Evolutionary conservation across 2,888 invertebrate genomes (phyloP).

Genomic region (Amiota communis): DNA sequence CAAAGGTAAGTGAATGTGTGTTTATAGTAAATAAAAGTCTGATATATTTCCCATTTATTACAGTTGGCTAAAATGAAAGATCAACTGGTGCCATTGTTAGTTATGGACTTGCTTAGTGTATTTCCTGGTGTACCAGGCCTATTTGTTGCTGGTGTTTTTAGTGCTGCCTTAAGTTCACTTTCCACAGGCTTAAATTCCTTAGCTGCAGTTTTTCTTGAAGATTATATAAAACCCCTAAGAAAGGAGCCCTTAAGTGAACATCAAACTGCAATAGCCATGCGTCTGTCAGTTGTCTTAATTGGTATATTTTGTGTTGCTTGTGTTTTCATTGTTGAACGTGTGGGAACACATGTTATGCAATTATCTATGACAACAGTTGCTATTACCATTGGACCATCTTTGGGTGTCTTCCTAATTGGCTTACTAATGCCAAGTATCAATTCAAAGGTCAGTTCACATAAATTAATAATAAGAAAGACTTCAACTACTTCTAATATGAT

Average conservation of each 20-base stretch:
- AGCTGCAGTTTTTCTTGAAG: constrained; percentile 85
- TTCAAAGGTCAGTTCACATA: constrained; percentile 75
- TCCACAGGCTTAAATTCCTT: constrained; percentile 87
- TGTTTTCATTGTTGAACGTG: constrained; percentile 81
- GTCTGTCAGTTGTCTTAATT: constrained; percentile 79
- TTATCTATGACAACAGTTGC: constrained; percentile 78
- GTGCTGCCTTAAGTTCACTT: constrained; percentile 88
- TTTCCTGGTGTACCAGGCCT: constrained; percentile 88
- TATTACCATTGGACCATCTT: constrained; percentile 79
- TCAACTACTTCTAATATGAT: not conserved
- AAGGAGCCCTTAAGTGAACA: constrained; percentile 75
- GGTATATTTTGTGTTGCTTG: constrained; percentile 79
- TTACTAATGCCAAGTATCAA: constrained; percentile 79
- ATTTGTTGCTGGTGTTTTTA: constrained; percentile 92
- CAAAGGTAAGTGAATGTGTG: constrained; percentile 76
- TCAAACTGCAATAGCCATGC: constrained; percentile 77
- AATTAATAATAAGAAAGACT: constrained; percentile 65
- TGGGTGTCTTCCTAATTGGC: constrained; percentile 82
- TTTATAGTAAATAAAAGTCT: not conserved
- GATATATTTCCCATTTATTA: not conserved
- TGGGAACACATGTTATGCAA: constrained; percentile 79
- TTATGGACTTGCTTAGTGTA: constrained; percentile 85
- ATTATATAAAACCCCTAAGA: constrained; percentile 82
- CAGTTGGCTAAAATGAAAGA: constrained; percentile 85
- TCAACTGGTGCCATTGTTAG: constrained; percentile 86